These are phyloP conservation scores for Chymomyza amoena DNA, from an alignment of 2,888 invertebrate genomes.

Conservation along the genomic window DNA sequence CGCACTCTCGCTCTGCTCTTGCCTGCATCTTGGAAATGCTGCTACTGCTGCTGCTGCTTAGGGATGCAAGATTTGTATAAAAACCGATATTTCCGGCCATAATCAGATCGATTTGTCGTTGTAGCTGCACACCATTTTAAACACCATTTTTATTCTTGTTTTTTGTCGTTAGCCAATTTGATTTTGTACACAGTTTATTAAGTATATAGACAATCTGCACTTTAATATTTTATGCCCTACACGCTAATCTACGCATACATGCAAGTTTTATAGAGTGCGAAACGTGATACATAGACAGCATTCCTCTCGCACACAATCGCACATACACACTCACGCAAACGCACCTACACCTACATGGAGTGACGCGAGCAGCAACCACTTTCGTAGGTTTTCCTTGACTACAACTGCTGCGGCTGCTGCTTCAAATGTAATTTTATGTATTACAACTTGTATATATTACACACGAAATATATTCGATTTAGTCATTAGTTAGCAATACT, in stretches of 20 bases:
- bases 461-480: not conserved
- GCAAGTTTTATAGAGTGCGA: constrained; percentile 47
- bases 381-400: constrained; percentile 63
- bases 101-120: constrained; percentile 58
- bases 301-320: constrained; percentile 55
- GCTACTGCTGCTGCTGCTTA: constrained; percentile 47
- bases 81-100: constrained; percentile 39
- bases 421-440: constrained; percentile 38
- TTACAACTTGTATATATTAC: not conserved
- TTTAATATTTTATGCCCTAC: constrained; percentile 55
- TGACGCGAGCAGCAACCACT: constrained; percentile 69
- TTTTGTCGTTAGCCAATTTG: constrained; percentile 10
- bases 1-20: not conserved
- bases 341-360: constrained; percentile 30
- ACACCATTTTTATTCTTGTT: not conserved
- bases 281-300: constrained; percentile 67
- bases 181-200: constrained; percentile 9
- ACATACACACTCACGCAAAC: constrained; percentile 7
- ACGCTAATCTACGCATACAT: constrained; percentile 40
- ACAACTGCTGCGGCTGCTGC: constrained; percentile 41
- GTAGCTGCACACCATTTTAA: not conserved
- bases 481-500: constrained; percentile 19
- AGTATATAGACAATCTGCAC: no score
- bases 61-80: constrained; percentile 56
- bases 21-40: constrained; percentile 40